These are phyloP conservation scores for Vidua macroura DNA, from an alignment of 2,113 vertebrate species.

Conservation along the genomic window DNA sequence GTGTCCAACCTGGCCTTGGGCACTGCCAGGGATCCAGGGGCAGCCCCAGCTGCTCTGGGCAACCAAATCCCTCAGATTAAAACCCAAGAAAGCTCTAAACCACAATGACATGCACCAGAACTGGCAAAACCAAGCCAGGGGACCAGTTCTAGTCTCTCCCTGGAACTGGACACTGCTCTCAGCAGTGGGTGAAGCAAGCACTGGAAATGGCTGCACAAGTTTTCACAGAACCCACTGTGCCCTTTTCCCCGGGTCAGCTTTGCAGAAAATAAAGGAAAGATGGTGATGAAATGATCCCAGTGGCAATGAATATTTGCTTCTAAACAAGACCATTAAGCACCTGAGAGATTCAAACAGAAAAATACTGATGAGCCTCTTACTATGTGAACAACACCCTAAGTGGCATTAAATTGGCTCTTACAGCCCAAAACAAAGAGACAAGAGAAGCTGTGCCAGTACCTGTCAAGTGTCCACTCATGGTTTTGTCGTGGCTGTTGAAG, in stretches of 20 bases:
- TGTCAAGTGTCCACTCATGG: slow-evolving; percentile 97
- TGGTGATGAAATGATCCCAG: background rate
- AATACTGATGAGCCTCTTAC: background rate
- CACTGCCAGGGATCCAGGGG: background rate
- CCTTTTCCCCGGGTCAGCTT: background rate
- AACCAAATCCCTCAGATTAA: background rate
- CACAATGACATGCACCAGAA: background rate
- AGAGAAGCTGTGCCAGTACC: slow-evolving; percentile 73
- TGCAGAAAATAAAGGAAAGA: background rate
- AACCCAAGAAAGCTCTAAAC: background rate
- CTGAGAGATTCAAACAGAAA: background rate
- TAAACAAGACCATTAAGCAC: background rate
- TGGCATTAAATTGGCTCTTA: background rate
- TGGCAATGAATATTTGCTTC: background rate
- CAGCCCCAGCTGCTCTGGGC: background rate
- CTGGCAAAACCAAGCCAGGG: background rate
- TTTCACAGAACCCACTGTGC: background rate
- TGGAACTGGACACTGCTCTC: background rate
- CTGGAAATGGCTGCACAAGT: background rate
- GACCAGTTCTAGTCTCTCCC: background rate
- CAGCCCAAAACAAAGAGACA: background rate
- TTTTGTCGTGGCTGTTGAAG: slow-evolving; percentile 98
- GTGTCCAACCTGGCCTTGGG: background rate
- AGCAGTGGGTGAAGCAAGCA: background rate
- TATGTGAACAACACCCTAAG: background rate